Conservation (phyloP, 1,140 invertebrate species). For the Protaetia brevitarsis region DNA sequence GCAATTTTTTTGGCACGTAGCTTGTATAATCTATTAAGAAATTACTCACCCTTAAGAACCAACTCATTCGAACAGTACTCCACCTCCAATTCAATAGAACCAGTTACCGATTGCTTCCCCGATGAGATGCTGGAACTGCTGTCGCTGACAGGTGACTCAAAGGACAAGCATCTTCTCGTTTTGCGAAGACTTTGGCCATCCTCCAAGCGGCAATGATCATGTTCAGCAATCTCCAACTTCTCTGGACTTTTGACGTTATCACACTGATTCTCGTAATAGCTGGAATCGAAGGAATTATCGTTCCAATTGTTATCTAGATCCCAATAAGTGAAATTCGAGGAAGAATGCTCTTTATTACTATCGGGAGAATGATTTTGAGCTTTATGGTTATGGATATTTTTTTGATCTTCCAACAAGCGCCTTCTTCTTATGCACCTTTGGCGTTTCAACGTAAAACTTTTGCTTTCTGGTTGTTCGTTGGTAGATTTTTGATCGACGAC, state of each 20-base stretch:
- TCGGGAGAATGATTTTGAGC: background rate
- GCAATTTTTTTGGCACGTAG: no score
- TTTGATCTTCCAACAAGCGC: slow-evolving; percentile 28
- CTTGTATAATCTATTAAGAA: no score
- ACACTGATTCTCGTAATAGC: background rate
- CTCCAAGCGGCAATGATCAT: background rate
- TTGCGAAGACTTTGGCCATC: background rate
- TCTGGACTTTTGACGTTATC: background rate
- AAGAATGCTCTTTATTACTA: background rate
- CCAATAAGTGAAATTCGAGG: background rate
- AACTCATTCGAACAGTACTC: slow-evolving; percentile 29
- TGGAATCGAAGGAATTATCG: slow-evolving; percentile 33
- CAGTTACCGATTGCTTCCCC: background rate
- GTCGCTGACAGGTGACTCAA: slow-evolving; percentile 33
- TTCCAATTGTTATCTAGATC: slow-evolving; percentile 20
- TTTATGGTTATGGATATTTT: background rate
- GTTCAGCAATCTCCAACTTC: background rate
- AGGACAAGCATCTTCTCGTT: slow-evolving; percentile 37
- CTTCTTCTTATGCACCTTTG: slow-evolving; percentile 44
- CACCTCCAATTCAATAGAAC: slow-evolving; percentile 36
- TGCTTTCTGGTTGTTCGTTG: slow-evolving; percentile 27
- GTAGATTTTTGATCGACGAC: no score
- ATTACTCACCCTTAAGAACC: slow-evolving; percentile 40
- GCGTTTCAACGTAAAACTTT: slow-evolving; percentile 38
- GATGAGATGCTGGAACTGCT: background rate